phyloP scores from a whole-genome alignment of 2,888 invertebrate species.

The Agelastica alni region DNA sequence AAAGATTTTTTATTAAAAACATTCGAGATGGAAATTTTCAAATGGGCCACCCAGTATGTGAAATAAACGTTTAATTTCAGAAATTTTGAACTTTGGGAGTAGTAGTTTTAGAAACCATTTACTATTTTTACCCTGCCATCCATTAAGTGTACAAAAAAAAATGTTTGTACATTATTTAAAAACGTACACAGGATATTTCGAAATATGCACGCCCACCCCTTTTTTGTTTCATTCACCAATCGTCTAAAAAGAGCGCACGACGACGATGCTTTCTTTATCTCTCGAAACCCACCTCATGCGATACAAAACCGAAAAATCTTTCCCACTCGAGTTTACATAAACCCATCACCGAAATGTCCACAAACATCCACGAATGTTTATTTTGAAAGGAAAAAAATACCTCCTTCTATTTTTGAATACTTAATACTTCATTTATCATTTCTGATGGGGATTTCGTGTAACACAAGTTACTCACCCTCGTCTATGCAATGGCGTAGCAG shows the following conservation, averaged over 20 bases:
- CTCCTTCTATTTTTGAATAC: constrained; percentile 33
- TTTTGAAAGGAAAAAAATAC: constrained; percentile 31
- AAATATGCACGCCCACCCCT: background rate
- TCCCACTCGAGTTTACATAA: constrained; percentile 30
- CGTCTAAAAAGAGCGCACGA: constrained; percentile 3
- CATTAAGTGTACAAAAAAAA: no score
- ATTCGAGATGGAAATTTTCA: no score
- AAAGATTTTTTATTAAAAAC: no score
- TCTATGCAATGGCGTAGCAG: constrained; percentile 7
- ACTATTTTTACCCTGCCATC: no score
- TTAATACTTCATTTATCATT: constrained; percentile 35
- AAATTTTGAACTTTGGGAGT: no score
- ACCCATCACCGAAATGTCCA: constrained; percentile 26
- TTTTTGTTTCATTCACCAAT: constrained; percentile 5
- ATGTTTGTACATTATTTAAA: no score
- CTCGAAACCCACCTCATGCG: constrained; percentile 2
- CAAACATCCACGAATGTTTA: constrained; percentile 32
- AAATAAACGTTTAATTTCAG: no score
- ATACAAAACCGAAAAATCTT: constrained; percentile 20
- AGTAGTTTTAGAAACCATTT: no score
- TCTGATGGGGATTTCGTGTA: constrained; percentile 27
- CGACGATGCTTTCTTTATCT: constrained; percentile 8
- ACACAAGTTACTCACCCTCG: constrained; percentile 15
- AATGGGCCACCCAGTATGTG: no score
- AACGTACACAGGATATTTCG: no score